Base-by-base conservation (phyloP, 2,113 vertebrate genomes). In the Gnathonemus echidnorhynchus region DNA sequence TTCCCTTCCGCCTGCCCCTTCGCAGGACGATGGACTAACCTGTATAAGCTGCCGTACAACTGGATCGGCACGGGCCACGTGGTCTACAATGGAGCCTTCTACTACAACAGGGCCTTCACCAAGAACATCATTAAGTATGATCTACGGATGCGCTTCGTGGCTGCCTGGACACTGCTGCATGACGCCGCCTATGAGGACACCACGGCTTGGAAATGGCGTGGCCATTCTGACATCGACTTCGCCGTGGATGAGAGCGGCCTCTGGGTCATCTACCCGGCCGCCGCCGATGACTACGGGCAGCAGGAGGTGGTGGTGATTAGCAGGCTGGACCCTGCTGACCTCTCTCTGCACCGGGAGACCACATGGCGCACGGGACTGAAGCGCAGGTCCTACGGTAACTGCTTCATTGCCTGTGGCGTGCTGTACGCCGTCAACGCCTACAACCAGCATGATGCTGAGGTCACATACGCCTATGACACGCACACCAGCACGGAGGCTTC, bases 111-210 rank as follows among this genome's bases (percentile, higher is more conserved):
- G 0, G 98, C 98, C 93, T 99, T 99, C 96, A 99, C 98, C 93
- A 98, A 97, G 94, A 99, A 99, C 95, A 98, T 99, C 93, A 99
- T 99, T 94, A 99, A 98, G 93, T 99, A 99, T 0, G 97, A 99
- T 91, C 95, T 99, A 94, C 96, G 94, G 89, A 97, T 97, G 95
- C 97, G 98, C 24, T 98, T 96, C 0, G 98, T 99, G 92, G 97
- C 97, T 0, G 96, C 97, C 90, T 99, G 98, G 98, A 97, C 98
- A 0, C 95, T 96, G 91, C 96, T 99, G 83, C 98, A 97, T 0
- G 98, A 98, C 0, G 98, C 97, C 45, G 96, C 99, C 5, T 99
- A 98, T 0, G 97, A 98, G 93, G 98, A 98, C 94, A 97, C 97
- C 2, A 98, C 97, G 0, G 98, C 98, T 7, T 99, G 98, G 98